Evolutionary conservation across 2,797 vertebrate species (phyloP).

Genomic region (Galaxias olidus): DNA sequence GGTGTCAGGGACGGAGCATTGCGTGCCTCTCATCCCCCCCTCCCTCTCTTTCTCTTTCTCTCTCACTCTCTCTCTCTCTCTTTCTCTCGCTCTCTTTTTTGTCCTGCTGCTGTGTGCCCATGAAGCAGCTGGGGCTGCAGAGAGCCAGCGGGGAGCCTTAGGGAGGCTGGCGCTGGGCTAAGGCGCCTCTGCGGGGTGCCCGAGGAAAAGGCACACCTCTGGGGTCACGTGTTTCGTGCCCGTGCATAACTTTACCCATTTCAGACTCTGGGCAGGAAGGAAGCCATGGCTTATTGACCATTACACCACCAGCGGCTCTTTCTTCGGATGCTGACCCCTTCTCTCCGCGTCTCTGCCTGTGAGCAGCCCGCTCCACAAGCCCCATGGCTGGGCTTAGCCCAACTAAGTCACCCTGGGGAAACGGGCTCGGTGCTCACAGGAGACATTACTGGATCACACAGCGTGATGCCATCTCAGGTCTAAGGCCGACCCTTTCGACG

Average conservation of each 20-base stretch:
- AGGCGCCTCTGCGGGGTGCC: constrained; percentile 34
- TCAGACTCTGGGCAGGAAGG: constrained; percentile 33
- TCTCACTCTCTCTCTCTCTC: constrained; percentile 5
- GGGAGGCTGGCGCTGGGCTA: not conserved
- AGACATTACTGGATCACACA: not conserved
- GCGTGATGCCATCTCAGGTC: no score
- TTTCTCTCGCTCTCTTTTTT: not conserved
- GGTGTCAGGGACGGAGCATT: constrained; percentile 39
- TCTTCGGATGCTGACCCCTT: not conserved
- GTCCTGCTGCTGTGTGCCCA: constrained; percentile 12
- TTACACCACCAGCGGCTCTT: constrained; percentile 8
- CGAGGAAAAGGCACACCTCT: constrained; percentile 28
- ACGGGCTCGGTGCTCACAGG: not conserved
- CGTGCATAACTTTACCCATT: constrained; percentile 52
- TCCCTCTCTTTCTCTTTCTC: constrained; percentile 28
- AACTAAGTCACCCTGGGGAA: no score
- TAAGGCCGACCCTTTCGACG: no score
- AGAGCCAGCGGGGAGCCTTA: not conserved
- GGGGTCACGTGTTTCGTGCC: constrained; percentile 46
- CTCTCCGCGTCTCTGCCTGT: not conserved
- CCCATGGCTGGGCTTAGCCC: no score
- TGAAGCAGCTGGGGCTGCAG: constrained; percentile 23
- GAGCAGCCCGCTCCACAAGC: not conserved
- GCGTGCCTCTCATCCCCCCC: no score
- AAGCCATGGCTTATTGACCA: constrained; percentile 18